Conservation (phyloP, 2,113 vertebrate genomes). For the Labrus mixtus region DNA sequence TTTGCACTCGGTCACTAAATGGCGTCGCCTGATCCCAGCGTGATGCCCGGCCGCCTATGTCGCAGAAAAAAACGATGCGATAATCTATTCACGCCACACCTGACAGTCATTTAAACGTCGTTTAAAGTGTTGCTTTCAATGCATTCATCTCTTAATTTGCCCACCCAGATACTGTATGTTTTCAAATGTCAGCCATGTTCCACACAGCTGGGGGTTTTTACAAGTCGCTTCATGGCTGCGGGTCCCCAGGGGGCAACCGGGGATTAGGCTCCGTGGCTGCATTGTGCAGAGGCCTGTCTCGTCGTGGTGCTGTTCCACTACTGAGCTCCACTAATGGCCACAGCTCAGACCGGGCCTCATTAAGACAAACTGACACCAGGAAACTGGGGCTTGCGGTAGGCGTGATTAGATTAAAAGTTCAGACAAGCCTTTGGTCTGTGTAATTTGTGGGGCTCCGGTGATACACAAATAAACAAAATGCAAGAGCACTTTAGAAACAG, state of each 20-base stretch:
- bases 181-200: constrained; percentile 74
- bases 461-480: constrained; percentile 80
- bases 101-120: constrained; percentile 25
- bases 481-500: constrained; percentile 72
- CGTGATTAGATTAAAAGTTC: constrained; percentile 81
- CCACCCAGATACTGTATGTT: constrained; percentile 51
- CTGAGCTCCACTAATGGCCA: constrained; percentile 79
- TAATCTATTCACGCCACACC: constrained; percentile 39
- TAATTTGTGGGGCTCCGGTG: constrained; percentile 72
- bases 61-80: constrained; percentile 18
- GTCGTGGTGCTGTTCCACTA: constrained; percentile 65
- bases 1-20: constrained; percentile 36
- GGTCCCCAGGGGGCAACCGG: constrained; percentile 63
- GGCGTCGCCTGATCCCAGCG: background rate
- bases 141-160: constrained; percentile 65
- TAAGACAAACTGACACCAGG: constrained; percentile 78
- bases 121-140: constrained; percentile 52
- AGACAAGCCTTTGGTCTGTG: constrained; percentile 78
- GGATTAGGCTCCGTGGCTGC: constrained; percentile 74
- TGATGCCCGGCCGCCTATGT: constrained; percentile 24
- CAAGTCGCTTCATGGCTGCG: constrained; percentile 59
- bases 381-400: constrained; percentile 64
- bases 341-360: constrained; percentile 76
- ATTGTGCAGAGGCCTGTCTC: constrained; percentile 59
- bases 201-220: constrained; percentile 63